Conservation (phyloP, 2,888 invertebrate species). For the Poecilus cupreus region DNA sequence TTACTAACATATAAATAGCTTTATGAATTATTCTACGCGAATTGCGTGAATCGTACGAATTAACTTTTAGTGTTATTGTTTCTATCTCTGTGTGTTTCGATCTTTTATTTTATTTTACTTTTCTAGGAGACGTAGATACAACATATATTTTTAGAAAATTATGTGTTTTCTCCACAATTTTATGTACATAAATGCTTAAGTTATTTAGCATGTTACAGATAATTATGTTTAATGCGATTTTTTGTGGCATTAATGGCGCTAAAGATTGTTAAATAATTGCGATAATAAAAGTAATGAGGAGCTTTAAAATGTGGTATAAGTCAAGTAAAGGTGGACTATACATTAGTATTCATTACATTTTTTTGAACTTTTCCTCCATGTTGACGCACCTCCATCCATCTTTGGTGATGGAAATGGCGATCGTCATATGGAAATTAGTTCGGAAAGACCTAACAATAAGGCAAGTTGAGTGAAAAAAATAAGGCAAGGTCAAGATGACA, state of each 20-base stretch:
- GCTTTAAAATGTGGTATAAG: no score
- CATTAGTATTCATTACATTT: background rate
- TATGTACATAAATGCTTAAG: background rate
- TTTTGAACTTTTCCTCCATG: background rate
- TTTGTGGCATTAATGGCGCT: no score
- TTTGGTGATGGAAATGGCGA: background rate
- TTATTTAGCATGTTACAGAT: background rate
- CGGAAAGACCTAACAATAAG: background rate
- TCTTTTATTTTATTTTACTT: no score
- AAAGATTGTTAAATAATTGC: no score
- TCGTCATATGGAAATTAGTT: background rate
- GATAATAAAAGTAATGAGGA: background rate
- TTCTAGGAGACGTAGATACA: no score
- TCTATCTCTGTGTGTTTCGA: background rate
- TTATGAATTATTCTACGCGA: slow-evolving; percentile 21
- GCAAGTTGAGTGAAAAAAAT: background rate
- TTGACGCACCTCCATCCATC: background rate
- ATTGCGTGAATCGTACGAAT: background rate
- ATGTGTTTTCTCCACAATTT: no score
- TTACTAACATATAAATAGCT: slow-evolving; percentile 13
- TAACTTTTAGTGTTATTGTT: slow-evolving; percentile 7
- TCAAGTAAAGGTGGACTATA: no score
- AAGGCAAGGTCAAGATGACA: no score
- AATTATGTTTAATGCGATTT: background rate
- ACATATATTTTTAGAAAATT: no score